A percentile compares a stretch with the other conserved stretches of the same genome.
phyloP scores from a whole-genome alignment of 2,888 invertebrate species.

The Luperina nickerlii region DNA sequence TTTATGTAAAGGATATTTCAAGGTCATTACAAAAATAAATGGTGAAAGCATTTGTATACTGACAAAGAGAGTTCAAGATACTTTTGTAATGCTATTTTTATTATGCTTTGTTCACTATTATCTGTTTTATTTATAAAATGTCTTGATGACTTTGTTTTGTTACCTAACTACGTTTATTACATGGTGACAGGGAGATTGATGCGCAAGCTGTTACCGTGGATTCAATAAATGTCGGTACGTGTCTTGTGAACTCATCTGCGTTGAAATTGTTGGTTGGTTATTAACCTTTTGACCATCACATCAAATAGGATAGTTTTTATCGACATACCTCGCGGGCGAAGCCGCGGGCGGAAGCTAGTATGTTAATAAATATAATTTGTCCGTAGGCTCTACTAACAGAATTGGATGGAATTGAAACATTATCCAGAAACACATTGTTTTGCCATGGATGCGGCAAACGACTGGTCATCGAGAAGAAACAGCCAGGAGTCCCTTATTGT shows the following conservation, averaged over 20 bases:
- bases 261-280: too few species aligned
- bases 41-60: slow-evolving; percentile 9
- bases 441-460: slow-evolving; percentile 81
- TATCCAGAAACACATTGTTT: slow-evolving; percentile 80
- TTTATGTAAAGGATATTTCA: slow-evolving; percentile 25
- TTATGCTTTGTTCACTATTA: slow-evolving; percentile 28
- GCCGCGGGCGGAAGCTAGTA: too few species aligned
- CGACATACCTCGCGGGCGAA: too few species aligned
- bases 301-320: too few species aligned
- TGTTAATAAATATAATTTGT: neutral
- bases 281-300: too few species aligned
- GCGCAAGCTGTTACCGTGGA: too few species aligned
- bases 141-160: slow-evolving; percentile 25
- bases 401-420: slow-evolving; percentile 77
- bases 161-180: neutral
- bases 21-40: slow-evolving; percentile 47
- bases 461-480: slow-evolving; percentile 81
- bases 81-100: slow-evolving; percentile 32
- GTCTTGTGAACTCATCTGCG: too few species aligned
- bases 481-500: slow-evolving; percentile 82
- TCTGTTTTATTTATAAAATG: slow-evolving; percentile 7
- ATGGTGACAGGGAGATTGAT: too few species aligned
- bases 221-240: too few species aligned
- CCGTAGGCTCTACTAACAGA: slow-evolving; percentile 80
- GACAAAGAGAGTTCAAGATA: slow-evolving; percentile 51